Percentiles rank a stretch among this genome's conserved stretches.
Evolutionary conservation across 1,140 invertebrate genomes (phyloP).

Genomic region (Sitophilus oryzae): DNA sequence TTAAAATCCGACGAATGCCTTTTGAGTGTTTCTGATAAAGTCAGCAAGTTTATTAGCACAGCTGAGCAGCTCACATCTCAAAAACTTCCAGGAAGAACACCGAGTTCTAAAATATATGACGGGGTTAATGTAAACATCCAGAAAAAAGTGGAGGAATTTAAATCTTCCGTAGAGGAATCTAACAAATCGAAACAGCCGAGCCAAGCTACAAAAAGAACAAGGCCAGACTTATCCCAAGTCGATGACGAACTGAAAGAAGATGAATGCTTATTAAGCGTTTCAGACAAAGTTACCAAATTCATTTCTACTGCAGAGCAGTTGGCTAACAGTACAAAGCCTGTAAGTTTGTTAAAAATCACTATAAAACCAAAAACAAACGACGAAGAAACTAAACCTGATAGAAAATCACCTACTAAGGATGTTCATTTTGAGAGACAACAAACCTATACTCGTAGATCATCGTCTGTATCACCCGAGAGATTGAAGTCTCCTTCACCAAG

Average conservation of each 20-base stretch:
- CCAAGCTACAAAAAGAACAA: conserved; percentile 35
- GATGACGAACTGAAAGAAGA: conserved; percentile 51
- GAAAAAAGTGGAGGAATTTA: conserved; percentile 51
- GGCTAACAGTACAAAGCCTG: conserved; percentile 34
- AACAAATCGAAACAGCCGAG: conserved; percentile 35
- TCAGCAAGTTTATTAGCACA: conserved; percentile 56
- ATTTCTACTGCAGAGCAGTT: conserved; percentile 55
- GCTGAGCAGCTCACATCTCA: conserved; percentile 52
- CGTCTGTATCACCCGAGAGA: conserved; percentile 22
- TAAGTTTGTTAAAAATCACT: conserved; percentile 28
- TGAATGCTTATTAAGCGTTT: conserved; percentile 57
- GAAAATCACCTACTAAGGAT: conserved; percentile 13
- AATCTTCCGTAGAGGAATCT: conserved; percentile 45
- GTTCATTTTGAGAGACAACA: conserved; percentile 10
- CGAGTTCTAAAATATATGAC: conserved; percentile 32
- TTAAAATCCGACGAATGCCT: conserved; percentile 57
- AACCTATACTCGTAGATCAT: conserved; percentile 17
- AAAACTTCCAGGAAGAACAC: conserved; percentile 36
- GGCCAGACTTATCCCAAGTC: conserved; percentile 43
- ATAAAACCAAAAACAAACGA: conserved; percentile 11
- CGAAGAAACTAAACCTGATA: not conserved
- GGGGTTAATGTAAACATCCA: conserved; percentile 9
- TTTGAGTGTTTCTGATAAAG: conserved; percentile 60
- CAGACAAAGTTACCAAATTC: conserved; percentile 59
- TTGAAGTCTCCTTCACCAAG: conserved; percentile 14